Evolutionary conservation across 1,140 invertebrate genomes (phyloP), one percentile per base, ranked within the genome.

Genomic region (Episyrphus balteatus): DNA sequence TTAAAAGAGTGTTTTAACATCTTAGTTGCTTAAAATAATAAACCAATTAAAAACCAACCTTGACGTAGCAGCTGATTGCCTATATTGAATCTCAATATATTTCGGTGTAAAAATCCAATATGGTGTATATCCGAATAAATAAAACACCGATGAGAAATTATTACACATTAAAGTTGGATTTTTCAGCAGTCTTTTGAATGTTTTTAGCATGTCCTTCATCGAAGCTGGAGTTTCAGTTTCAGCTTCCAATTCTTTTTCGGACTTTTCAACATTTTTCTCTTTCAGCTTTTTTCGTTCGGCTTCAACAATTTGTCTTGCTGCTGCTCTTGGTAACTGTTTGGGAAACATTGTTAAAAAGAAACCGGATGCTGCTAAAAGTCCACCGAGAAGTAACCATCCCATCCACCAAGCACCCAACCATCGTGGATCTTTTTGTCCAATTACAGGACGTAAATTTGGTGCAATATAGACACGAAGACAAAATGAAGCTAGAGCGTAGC

Each of bases 341-440:
- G 81, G 82, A 51, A 83, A 82, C 31, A 83, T 66, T 0, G 78
- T 73, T 2, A 83, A 68, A n/a, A 82, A 63, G 7, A 75, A 72
- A 0, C 79, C 75, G 26, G 80, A 78, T 17, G 82, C 44, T n/a
- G 80, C 70, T 0, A 84, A 69, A 2, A 82, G 55, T 0, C 74
- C 58, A n/a, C 78, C 83, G 45, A 84, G 69, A 10, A 85, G 73
- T 26, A 86, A 74, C 84, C 75, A 88, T 18, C 87, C 87, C 21
- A 86, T 53, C 84, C 83, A 87, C 84, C 83, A 87, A 11, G 83
- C 83, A 2, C 84, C 84, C 15, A 85, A 57, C 83, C 83, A 87
- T 50, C 82, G 71, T 2, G 82, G 82, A 70, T 86, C 83, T 53
- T 76, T 72, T 32, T 72, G 79, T 12, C 70, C 74, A 36, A 86